These are phyloP conservation scores for Paramacrobiotus metropolitanus DNA, from an alignment of 1,140 invertebrate species.

Conservation along the genomic window DNA sequence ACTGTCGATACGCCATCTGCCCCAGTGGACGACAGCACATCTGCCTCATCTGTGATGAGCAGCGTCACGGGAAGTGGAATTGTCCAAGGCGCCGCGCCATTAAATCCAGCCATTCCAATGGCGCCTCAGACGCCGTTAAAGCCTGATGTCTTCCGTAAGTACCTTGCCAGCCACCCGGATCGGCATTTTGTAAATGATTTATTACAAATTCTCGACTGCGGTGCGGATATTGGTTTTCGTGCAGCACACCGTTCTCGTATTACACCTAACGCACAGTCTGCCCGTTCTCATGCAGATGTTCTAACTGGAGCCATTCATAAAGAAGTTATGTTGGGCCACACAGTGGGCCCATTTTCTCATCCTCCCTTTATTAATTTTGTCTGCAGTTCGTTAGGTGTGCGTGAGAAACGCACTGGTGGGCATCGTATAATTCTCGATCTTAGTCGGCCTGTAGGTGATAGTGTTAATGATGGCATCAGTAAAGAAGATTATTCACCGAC, in stretches of 20 bases:
- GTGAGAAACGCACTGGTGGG: neutral
- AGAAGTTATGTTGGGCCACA: neutral
- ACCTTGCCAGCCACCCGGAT: neutral
- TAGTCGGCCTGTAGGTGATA: neutral
- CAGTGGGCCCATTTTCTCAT: neutral
- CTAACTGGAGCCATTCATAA: neutral
- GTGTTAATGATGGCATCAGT: neutral
- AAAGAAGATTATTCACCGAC: neutral
- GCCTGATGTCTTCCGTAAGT: neutral
- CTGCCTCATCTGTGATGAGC: neutral
- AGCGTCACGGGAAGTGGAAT: neutral
- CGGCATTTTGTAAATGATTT: neutral
- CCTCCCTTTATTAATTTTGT: neutral
- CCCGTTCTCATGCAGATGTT: neutral
- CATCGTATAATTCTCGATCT: neutral
- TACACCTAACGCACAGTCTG: neutral
- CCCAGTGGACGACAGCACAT: neutral
- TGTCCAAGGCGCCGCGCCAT: neutral
- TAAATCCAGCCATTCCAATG: neutral
- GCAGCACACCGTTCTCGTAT: neutral
- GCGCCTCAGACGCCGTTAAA: neutral
- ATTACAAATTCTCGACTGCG: neutral
- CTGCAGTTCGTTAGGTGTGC: neutral
- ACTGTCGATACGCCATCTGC: neutral
- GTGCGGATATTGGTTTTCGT: neutral